Conservation (phyloP, 2,888 invertebrate species). For the Diogma glabrata region DNA sequence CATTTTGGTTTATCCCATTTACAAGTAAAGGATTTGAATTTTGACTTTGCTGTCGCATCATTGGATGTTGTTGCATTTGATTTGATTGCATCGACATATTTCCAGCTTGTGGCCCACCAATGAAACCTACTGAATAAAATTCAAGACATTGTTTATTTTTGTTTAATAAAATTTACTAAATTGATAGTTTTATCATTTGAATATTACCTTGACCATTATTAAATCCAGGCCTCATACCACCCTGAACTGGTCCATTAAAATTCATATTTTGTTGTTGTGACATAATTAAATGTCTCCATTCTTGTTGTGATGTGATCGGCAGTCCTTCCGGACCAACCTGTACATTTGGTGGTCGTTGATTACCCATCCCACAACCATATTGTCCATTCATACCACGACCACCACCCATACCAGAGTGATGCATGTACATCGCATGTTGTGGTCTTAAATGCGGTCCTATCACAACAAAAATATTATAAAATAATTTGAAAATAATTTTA, state of each 20-base stretch:
- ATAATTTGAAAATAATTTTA: neutral
- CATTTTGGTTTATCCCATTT: conserved; percentile 10
- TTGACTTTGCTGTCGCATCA: conserved; percentile 7
- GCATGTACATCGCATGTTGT: conserved; percentile 46
- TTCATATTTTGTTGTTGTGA: conserved; percentile 38
- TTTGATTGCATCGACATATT: conserved; percentile 3
- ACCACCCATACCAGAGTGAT: conserved; percentile 30
- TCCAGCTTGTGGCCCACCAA: conserved; percentile 4
- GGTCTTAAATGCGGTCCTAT: conserved; percentile 57
- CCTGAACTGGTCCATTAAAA: conserved; percentile 23
- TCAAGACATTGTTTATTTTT: conserved; percentile 10
- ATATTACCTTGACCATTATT: conserved; percentile 24
- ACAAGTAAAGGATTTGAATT: conserved; percentile 1
- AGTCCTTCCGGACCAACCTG: conserved; percentile 46
- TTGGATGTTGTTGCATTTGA: conserved; percentile 20
- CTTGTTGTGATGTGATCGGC: conserved; percentile 36
- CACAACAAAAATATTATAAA: conserved; percentile 12
- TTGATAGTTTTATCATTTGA: neutral
- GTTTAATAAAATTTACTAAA: neutral
- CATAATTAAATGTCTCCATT: conserved; percentile 38
- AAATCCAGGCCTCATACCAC: conserved; percentile 32
- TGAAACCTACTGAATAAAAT: conserved; percentile 10
- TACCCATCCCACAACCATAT: conserved; percentile 29
- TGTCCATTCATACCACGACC: conserved; percentile 29
- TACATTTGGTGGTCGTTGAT: conserved; percentile 46